Evolutionary conservation across 1,140 invertebrate species (phyloP), one percentile per base, ranked within the genome.

Genomic region (Nylanderia fulva): DNA sequence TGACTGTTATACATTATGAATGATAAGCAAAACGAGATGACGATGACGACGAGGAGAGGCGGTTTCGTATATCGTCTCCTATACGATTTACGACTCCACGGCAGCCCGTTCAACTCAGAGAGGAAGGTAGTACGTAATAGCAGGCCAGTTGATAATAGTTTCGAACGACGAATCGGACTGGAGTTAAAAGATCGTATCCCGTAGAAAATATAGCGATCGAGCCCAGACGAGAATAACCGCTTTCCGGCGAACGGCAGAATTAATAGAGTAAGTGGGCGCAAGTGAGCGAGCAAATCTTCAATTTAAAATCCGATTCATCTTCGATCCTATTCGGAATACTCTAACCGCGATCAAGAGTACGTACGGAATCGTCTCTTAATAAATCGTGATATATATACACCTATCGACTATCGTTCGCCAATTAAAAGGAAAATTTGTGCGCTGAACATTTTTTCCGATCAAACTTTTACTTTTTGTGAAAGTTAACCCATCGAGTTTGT

Each of bases 281-380:
- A 82, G 77, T 45, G 77, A 71, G 77, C 66, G 77, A 82, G 66
- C 77, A 72, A 82, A 82, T 82, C 66, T 58, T 72, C 77, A 72
- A 72, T 82, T 82, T 72, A 82, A 82, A 72, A 58, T 72, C 66
- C 77, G 77, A 82, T 82, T 72, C 77, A 72, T 82, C 77, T 72
- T 82, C 77, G 33, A 72, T 82, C n/a, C 64, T 18, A 42, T 71
- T 71, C n/a, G 36, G n/a, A n/a, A 60, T 45, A 8, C n/a, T 52
- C 18, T 18, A 58, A 71, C 24, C 64, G 48, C 48, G 24, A 69
- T 15, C 9, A 54, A 56, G 48, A 18, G 33, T 54, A 80, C 54
- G 29, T 60, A 60, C 9, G n/a, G 42, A 79, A 29, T 66, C 33
- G 48, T 69, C 48, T 69, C 76, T 80, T 71, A 56, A 80, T 69